Conservation (phyloP, 2,113 vertebrate species). For the Psittacus erithacus region DNA sequence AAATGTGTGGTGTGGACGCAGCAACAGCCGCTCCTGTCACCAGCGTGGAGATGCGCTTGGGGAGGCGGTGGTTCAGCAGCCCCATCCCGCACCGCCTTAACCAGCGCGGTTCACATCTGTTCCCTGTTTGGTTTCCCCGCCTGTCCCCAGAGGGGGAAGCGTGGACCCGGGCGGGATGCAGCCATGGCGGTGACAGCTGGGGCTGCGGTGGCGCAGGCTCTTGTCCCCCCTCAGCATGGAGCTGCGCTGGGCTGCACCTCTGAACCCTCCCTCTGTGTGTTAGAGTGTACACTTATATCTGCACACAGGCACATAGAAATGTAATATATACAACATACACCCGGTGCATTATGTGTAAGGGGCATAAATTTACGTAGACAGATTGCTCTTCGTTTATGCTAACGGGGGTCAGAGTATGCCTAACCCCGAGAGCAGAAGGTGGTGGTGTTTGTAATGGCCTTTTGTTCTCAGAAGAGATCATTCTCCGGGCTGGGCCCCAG, state of each 20-base stretch:
- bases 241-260: background rate
- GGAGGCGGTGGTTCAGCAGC: background rate
- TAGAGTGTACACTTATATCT: background rate
- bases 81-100: background rate
- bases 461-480: constrained; percentile 51
- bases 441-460: constrained; percentile 62
- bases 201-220: background rate
- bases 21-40: rapidly evolving
- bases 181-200: constrained; percentile 37
- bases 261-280: background rate
- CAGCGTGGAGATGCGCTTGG: rapidly evolving
- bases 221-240: background rate
- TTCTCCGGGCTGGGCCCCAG: constrained; percentile 48
- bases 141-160: constrained; percentile 16
- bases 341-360: background rate
- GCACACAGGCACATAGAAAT: background rate
- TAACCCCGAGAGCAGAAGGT: constrained; percentile 68
- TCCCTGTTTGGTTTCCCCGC: constrained; percentile 11
- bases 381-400: constrained; percentile 60
- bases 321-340: background rate
- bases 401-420: constrained; percentile 54
- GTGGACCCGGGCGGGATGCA: background rate
- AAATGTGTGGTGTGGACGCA: background rate
- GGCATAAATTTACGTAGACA: constrained; percentile 56
- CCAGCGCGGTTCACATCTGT: constrained; percentile 41